Conservation (phyloP, 1,140 invertebrate species). For the Pseudobourletiella spinata region DNA sequence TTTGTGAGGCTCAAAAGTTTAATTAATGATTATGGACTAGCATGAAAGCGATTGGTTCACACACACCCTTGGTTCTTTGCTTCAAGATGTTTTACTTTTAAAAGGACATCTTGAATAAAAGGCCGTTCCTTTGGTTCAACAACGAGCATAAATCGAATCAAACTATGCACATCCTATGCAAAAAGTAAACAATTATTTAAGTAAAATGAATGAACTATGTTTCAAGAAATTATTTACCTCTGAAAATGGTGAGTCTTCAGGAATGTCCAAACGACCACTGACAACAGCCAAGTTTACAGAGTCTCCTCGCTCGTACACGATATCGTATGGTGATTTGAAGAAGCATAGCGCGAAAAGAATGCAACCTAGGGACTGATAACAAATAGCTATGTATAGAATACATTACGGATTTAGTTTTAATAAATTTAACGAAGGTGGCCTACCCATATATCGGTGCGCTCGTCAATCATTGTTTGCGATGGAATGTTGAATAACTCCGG, state of each 20-base stretch:
- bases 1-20: no score
- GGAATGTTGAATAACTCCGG: conserved; percentile 82
- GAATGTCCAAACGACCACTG: conserved; percentile 64
- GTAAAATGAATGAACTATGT: neutral
- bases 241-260: conserved; percentile 56
- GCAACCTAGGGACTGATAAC: conserved; percentile 71
- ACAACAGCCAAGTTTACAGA: conserved; percentile 76
- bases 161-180: conserved; percentile 56
- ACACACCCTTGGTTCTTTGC: conserved; percentile 1
- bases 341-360: conserved; percentile 75
- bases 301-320: conserved; percentile 73
- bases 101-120: conserved; percentile 55
- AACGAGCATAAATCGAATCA: conserved; percentile 61
- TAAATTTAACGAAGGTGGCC: no score
- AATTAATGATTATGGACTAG: no score
- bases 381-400: conserved; percentile 11
- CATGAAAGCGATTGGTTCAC: no score
- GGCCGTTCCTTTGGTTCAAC: conserved; percentile 66
- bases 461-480: conserved; percentile 67
- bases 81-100: conserved; percentile 43
- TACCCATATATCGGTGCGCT: conserved; percentile 82
- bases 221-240: conserved; percentile 38
- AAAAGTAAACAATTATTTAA: neutral
- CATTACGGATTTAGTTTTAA: neutral
- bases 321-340: conserved; percentile 76